Evolutionary conservation across 2,888 invertebrate species (phyloP).

Genomic region (Synergus japonicus): DNA sequence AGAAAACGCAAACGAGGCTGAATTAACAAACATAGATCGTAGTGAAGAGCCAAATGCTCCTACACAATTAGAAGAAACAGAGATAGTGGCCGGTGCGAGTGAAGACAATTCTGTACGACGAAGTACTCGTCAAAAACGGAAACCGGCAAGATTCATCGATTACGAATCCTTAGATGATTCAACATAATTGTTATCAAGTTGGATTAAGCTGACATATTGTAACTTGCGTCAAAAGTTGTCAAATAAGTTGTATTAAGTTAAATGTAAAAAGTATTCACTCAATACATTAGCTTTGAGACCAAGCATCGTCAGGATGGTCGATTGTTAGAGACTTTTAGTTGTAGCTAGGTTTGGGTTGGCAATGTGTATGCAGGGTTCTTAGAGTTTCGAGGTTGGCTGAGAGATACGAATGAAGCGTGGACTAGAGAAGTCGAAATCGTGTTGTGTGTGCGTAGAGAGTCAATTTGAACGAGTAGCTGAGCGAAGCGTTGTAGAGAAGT

Average conservation of each 20-base stretch:
- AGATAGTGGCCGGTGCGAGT: not conserved
- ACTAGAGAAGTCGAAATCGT: no score
- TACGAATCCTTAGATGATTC: not conserved
- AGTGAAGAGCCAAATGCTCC: not conserved
- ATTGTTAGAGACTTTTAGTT: not conserved
- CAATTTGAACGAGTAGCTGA: no score
- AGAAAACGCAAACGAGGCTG: not conserved
- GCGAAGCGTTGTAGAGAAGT: no score
- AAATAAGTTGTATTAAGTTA: not conserved
- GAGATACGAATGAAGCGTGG: no score
- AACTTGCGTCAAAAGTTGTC: not conserved
- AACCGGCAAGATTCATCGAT: not conserved
- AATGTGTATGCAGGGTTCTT: no score
- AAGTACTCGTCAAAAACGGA: not conserved
- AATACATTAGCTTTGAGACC: not conserved
- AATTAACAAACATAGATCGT: not conserved
- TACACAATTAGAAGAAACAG: accelerated
- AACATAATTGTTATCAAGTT: not conserved
- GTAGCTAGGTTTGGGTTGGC: no score
- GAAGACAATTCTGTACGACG: not conserved
- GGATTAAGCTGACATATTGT: not conserved
- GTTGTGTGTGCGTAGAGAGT: no score
- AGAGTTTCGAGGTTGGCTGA: not conserved
- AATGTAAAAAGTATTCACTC: not conserved
- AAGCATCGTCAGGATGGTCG: constrained; percentile 7